Percentiles rank a stretch among this genome's conserved stretches.
These are phyloP conservation scores for Diachrysia chrysitis DNA, from an alignment of 2,888 invertebrate genomes.

Conservation along the genomic window DNA sequence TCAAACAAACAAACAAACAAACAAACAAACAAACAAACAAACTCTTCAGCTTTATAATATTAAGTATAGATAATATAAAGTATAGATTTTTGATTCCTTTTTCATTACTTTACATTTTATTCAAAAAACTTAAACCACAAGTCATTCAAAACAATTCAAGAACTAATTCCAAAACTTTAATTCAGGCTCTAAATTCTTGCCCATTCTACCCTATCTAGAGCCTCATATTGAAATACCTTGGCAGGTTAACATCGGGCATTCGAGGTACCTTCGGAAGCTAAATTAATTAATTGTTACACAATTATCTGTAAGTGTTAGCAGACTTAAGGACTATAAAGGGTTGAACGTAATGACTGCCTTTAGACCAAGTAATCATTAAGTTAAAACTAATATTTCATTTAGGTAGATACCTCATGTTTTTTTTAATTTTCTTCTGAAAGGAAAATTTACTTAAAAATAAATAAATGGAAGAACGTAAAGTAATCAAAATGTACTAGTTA, in stretches of 20 bases:
- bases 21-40: no score
- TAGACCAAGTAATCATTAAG: background rate
- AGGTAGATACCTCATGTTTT: no score
- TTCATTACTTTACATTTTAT: no score
- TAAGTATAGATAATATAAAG: no score
- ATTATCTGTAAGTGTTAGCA: conserved; percentile 1
- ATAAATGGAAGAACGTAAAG: no score
- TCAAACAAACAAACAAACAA: no score
- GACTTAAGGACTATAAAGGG: background rate
- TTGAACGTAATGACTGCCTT: background rate
- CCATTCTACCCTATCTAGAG: background rate
- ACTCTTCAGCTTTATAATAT: no score
- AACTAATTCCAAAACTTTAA: background rate
- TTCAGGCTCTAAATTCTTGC: background rate
- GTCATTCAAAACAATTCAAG: background rate
- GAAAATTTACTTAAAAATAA: no score
- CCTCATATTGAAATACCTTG: background rate
- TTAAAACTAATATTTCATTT: background rate
- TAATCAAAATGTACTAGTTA: no score
- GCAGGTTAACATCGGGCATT: background rate
- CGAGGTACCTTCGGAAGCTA: background rate
- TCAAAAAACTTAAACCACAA: no score
- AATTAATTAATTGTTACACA: background rate
- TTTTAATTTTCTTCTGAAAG: no score
- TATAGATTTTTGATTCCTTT: no score